Conservation (phyloP, 1,140 invertebrate genomes). For the Camponotus pennsylvanicus region DNA sequence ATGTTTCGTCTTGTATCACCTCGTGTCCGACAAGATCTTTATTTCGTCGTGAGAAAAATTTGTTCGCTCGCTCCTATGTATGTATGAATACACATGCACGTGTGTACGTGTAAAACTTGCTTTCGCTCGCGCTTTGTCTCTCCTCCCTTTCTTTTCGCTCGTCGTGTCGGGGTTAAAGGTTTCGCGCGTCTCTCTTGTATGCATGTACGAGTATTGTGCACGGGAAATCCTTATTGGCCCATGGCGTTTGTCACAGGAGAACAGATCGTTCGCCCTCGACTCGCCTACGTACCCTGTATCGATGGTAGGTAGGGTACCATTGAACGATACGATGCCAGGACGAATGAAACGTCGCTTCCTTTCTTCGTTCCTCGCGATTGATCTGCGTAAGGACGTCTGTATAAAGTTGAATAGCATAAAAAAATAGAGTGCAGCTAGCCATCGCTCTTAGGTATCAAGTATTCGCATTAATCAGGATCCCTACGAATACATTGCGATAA, state of each 20-base stretch:
- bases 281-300: slow-evolving; percentile 61
- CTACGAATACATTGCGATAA: neutral
- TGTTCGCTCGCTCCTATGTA: slow-evolving; percentile 41
- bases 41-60: slow-evolving; percentile 73
- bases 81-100: neutral
- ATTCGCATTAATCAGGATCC: slow-evolving; percentile 21
- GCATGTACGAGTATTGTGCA: slow-evolving; percentile 11
- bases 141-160: neutral
- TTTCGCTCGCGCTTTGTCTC: slow-evolving; percentile 30
- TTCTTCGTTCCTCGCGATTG: neutral
- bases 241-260: slow-evolving; percentile 60
- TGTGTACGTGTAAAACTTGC: neutral
- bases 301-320: slow-evolving; percentile 34
- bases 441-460: neutral
- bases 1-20: slow-evolving; percentile 74
- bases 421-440: neutral
- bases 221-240: slow-evolving; percentile 48
- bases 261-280: slow-evolving; percentile 57
- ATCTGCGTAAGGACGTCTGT: slow-evolving; percentile 17
- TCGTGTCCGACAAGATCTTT: slow-evolving; percentile 76
- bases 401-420: neutral
- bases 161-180: slow-evolving; percentile 62
- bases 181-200: slow-evolving; percentile 31
- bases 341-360: slow-evolving; percentile 25
- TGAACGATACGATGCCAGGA: slow-evolving; percentile 9